A percentile compares a stretch with the other conserved stretches of the same genome.
Evolutionary conservation across 1,140 invertebrate species (phyloP).

Genomic region (Brachionus angularis): DNA sequence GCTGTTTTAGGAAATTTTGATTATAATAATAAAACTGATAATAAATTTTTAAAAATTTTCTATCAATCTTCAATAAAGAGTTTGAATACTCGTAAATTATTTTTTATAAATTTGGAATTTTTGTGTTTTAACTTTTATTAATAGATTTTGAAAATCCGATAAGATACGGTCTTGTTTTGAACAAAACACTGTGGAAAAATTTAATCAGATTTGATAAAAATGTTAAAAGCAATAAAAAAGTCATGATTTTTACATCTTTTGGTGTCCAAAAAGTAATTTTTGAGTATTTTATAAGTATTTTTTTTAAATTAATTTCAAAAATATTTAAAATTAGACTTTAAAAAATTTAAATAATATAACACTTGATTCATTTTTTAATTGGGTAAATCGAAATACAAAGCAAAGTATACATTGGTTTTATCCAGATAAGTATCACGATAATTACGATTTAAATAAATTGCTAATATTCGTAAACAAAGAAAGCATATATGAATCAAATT

Average conservation of each 20-base stretch:
- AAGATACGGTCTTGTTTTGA: neutral
- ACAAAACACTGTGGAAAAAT: neutral
- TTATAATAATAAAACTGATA: neutral
- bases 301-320: neutral
- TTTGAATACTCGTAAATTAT: neutral
- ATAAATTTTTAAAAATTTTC: neutral
- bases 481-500: neutral
- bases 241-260: slow-evolving; percentile 1
- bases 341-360: neutral
- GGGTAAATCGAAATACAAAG: neutral
- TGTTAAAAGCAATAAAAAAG: neutral
- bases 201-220: neutral
- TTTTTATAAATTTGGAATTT: neutral
- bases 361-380: neutral
- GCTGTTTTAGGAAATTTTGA: slow-evolving; percentile 5
- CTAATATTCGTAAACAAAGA: neutral
- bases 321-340: slow-evolving; percentile 7
- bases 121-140: too few relatives aligned
- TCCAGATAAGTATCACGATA: neutral
- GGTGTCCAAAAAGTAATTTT: slow-evolving; percentile 8
- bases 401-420: neutral
- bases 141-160: neutral
- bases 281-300: neutral
- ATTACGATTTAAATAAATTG: neutral
- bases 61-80: neutral